Evolutionary conservation across 2,113 vertebrate genomes (phyloP), one percentile per base, ranked within the genome.

Genomic region (Esox niger): DNA sequence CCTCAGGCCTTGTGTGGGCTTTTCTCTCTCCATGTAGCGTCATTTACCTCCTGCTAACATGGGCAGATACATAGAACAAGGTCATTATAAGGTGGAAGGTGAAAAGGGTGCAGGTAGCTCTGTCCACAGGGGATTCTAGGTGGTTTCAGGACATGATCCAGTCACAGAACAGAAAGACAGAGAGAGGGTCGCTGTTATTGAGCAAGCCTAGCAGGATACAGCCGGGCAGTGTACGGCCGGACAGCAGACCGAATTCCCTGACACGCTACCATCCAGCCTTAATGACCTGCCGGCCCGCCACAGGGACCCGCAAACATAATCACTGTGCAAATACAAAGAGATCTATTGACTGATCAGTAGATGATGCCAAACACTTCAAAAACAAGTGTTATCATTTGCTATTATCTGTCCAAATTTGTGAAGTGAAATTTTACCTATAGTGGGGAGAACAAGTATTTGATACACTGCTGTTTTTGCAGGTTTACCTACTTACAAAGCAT

Each of bases 191-290:
- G 7, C 66, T 70, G 69, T 76, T 79, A 78, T 80, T 15, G 15
- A 71, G 66, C 20, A 68, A 47, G 73, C 71, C 47, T 74, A 79
- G 66, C 80, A 82, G 74, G 78, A 27, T 46, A 15, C 26, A 17
- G 47, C 25, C 46, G 30, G 33, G 59, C 5, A n/a, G 25, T 4
- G 20, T 20, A 21, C 4, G 9, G 23, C n/a, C 20, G 17, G 60
- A 32, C 59, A 33, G 43, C 49, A 66, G 57, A 52, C 62, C 73
- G 33, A 29, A 17, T 60, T 77, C 77, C 78, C 78, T 60, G 73
- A 77, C 70, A 66, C 49, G 63, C 71, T 76, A 71, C 70, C 79
- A 74, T 73, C 73, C 63, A 68, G 68, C 69, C 71, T 79, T 84
- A 84, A 86, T 81, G 78, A 79, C 75, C 69, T 10, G 26, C 43